Percentiles rank a stretch among this genome's conserved stretches.
Conservation (phyloP, 2,888 invertebrate species). For the Pseudanteris insignis region DNA sequence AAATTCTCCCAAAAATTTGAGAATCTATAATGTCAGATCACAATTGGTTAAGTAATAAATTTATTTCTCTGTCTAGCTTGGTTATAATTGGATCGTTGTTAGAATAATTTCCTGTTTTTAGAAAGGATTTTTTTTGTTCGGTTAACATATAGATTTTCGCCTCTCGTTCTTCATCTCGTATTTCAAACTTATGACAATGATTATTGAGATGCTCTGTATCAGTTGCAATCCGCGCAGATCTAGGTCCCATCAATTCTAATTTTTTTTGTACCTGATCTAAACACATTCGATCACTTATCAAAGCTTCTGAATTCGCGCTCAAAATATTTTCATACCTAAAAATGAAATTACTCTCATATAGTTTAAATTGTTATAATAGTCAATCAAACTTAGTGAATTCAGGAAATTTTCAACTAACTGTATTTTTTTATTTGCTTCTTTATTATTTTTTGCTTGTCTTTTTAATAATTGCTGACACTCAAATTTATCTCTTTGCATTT, state of each 20-base stretch:
- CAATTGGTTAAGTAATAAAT: slow-evolving; percentile 68
- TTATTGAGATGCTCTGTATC: too few species aligned
- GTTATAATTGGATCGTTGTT: slow-evolving; percentile 68
- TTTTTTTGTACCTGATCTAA: slow-evolving; percentile 59
- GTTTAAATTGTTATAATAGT: background rate
- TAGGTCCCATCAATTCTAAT: slow-evolving; percentile 57
- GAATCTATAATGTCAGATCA: slow-evolving; percentile 3
- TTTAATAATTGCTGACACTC: slow-evolving; percentile 69
- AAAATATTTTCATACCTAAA: slow-evolving; percentile 59
- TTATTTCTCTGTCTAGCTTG: slow-evolving; percentile 69
- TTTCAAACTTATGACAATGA: too few species aligned
- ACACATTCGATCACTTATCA: slow-evolving; percentile 57
- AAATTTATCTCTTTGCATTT: slow-evolving; percentile 73
- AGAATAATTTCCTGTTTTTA: slow-evolving; percentile 66
- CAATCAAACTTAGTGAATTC: background rate
- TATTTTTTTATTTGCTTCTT: slow-evolving; percentile 58
- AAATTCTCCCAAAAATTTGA: background rate
- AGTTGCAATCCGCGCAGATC: slow-evolving; percentile 32
- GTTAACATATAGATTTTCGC: too few species aligned
- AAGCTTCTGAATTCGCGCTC: slow-evolving; percentile 55
- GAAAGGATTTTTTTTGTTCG: slow-evolving; percentile 68
- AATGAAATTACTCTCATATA: too few species aligned
- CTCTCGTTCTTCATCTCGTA: slow-evolving; percentile 63
- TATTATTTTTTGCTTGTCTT: slow-evolving; percentile 68
- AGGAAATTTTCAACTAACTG: slow-evolving; percentile 51